phyloP scores from a whole-genome alignment of 2,888 invertebrate genomes.

The Prenolepis imparis region DNA sequence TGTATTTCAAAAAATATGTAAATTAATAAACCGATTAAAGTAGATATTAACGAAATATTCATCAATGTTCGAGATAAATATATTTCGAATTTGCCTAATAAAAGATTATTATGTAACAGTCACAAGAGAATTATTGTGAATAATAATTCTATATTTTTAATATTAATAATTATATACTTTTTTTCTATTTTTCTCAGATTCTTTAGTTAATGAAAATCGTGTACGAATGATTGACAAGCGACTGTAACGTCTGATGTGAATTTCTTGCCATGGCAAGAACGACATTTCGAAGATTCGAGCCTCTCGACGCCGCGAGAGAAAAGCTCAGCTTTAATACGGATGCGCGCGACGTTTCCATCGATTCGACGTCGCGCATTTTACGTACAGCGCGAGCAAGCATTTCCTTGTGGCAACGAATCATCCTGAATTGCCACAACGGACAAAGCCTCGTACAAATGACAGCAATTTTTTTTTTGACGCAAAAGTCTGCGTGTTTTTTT shows the following conservation, averaged over 20 bases:
- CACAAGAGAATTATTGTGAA: not conserved
- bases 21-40: not conserved
- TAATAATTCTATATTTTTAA: not conserved
- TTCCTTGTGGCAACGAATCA: conserved; percentile 72
- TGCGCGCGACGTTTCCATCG: conserved; percentile 83
- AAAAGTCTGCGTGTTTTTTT: not conserved
- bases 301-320: conserved; percentile 63
- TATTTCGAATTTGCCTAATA: not conserved
- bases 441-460: conserved; percentile 36
- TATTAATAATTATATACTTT: not conserved
- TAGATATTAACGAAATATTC: not conserved
- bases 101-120: not conserved
- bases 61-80: not conserved
- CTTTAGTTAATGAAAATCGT: not conserved
- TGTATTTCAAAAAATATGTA: not conserved
- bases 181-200: not conserved
- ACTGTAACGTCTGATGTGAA: conserved; percentile 20
- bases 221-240: not conserved
- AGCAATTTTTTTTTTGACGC: conserved; percentile 30
- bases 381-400: conserved; percentile 66
- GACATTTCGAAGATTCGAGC: conserved; percentile 46
- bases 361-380: conserved; percentile 79
- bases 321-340: conserved; percentile 78
- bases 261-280: not conserved
- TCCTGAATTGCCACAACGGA: conserved; percentile 60